Conservation (phyloP, 1,140 invertebrate genomes). For the Octopus sinensis region DNA sequence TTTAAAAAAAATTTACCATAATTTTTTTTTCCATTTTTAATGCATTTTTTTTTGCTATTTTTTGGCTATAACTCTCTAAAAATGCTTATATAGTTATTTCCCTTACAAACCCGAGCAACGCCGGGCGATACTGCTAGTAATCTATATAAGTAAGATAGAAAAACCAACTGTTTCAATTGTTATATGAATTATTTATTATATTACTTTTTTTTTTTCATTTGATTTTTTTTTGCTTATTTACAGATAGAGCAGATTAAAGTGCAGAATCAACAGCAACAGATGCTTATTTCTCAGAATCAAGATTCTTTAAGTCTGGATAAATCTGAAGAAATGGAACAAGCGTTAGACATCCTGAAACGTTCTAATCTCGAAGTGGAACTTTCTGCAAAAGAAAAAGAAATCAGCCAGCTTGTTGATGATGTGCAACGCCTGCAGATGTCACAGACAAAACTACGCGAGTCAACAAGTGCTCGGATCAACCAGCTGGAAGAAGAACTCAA, state of each 20-base stretch:
- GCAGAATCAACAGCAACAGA: conserved; percentile 86
- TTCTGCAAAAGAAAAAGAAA: conserved; percentile 95
- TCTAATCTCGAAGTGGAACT: conserved; percentile 77
- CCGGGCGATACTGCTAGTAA: too few relatives aligned
- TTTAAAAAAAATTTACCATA: too few relatives aligned
- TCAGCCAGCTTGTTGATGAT: conserved; percentile 86
- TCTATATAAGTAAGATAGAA: too few relatives aligned
- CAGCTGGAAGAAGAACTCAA: conserved; percentile 84
- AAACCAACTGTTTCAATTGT: too few relatives aligned
- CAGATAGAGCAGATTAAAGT: conserved; percentile 81
- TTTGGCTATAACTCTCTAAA: too few relatives aligned
- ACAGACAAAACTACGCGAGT: conserved; percentile 80
- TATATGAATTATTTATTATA: too few relatives aligned
- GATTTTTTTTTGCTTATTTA: background rate
- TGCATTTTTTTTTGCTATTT: too few relatives aligned
- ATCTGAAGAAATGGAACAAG: conserved; percentile 63
- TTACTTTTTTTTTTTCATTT: background rate
- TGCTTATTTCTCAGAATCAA: conserved; percentile 54
- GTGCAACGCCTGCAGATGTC: conserved; percentile 80
- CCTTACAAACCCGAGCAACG: too few relatives aligned
- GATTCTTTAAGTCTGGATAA: conserved; percentile 49
- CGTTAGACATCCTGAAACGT: conserved; percentile 61
- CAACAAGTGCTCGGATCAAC: conserved; percentile 74
- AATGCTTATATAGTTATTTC: too few relatives aligned
- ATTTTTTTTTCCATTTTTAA: too few relatives aligned